A percentile compares a stretch with the other conserved stretches of the same genome.
phyloP scores from a whole-genome alignment of 2,888 invertebrate genomes.

The Lacanobia oleracea region DNA sequence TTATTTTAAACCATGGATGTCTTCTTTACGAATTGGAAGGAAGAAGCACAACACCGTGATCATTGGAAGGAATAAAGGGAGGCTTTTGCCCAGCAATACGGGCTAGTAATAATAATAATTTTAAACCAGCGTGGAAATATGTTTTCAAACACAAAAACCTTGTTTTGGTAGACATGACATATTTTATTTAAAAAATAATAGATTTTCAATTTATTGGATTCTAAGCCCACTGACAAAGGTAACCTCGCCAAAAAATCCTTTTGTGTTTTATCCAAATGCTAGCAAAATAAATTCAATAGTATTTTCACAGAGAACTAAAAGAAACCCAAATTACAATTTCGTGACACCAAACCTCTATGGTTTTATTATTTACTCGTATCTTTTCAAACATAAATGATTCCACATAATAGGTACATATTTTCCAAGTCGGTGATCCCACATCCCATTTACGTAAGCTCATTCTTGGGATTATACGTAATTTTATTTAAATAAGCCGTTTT shows the following conservation, averaged over 20 bases:
- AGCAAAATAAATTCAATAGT: slow-evolving; percentile 26
- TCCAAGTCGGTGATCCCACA: slow-evolving; percentile 31
- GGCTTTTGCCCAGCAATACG: too few species aligned
- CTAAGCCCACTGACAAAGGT: slow-evolving; percentile 23
- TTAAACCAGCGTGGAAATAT: neutral
- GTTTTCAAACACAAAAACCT: neutral
- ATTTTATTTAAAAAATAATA: slow-evolving; percentile 30
- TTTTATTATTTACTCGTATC: slow-evolving; percentile 27
- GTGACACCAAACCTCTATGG: slow-evolving; percentile 34
- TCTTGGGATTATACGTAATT: slow-evolving; percentile 57
- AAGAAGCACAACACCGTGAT: too few species aligned
- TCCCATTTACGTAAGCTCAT: slow-evolving; percentile 49
- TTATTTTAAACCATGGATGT: slow-evolving; percentile 6
- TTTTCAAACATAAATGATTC: slow-evolving; percentile 13
- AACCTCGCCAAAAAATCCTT: slow-evolving; percentile 29
- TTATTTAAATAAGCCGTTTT: slow-evolving; percentile 65
- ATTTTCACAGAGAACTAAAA: slow-evolving; percentile 30
- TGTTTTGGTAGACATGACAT: neutral
- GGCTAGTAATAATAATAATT: too few species aligned
- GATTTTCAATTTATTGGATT: slow-evolving; percentile 33
- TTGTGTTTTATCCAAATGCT: slow-evolving; percentile 36
- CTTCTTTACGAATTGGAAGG: too few species aligned
- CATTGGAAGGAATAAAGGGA: too few species aligned
- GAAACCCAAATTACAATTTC: slow-evolving; percentile 36
- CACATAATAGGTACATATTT: slow-evolving; percentile 30